Evolutionary conservation across 2,888 invertebrate genomes (phyloP).

Genomic region (Cinara cedri): DNA sequence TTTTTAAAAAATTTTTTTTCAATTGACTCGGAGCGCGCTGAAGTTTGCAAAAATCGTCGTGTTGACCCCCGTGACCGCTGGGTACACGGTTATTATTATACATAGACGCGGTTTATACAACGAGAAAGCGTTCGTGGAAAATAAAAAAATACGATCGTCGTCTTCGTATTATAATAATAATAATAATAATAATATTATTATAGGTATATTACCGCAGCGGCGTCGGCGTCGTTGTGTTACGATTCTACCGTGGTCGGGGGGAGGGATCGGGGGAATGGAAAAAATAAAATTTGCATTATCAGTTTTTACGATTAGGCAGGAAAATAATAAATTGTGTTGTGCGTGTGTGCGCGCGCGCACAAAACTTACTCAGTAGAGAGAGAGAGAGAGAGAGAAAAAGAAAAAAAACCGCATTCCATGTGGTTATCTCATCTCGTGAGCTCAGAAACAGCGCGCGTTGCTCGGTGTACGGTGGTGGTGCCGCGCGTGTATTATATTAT

Average conservation of each 20-base stretch:
- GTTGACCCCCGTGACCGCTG: neutral
- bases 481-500: neutral
- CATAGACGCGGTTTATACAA: too few relatives aligned
- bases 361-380: neutral
- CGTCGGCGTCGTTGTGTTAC: too few relatives aligned
- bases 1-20: too few relatives aligned
- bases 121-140: conserved; percentile 4
- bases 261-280: neutral
- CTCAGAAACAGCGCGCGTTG: neutral
- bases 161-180: neutral
- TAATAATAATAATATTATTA: too few relatives aligned
- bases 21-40: too few relatives aligned
- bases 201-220: too few relatives aligned
- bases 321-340: conserved; percentile 41
- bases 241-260: neutral
- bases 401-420: conserved; percentile 47
- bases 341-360: conserved; percentile 17
- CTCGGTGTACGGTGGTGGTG: neutral
- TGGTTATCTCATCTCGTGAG: conserved; percentile 53
- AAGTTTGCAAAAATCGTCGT: neutral
- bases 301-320: conserved; percentile 42
- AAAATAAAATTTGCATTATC: conserved; percentile 23
- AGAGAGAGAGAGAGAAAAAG: neutral
- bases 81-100: too few relatives aligned
- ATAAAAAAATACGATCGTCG: neutral